A percentile compares a stretch with the other conserved stretches of the same genome.
Evolutionary conservation across 2,888 invertebrate species (phyloP).

Genomic region (Allacma fusca): DNA sequence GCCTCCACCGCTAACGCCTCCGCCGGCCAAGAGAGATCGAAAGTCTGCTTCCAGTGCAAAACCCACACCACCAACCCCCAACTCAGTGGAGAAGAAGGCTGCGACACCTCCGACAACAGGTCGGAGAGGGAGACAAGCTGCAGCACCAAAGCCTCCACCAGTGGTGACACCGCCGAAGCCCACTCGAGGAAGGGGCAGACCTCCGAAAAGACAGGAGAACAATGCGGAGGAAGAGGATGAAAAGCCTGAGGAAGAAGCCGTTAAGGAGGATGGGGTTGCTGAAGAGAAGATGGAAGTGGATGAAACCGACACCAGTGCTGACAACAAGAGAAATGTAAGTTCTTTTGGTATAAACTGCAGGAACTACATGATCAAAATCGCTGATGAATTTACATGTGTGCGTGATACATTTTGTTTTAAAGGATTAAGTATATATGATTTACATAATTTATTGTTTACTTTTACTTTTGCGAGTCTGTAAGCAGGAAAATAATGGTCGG

Average conservation of each 20-base stretch:
- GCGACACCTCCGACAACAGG: slow-evolving; percentile 13
- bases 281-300: slow-evolving; percentile 37
- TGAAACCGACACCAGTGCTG: slow-evolving; percentile 17
- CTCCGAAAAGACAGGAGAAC: slow-evolving; percentile 51
- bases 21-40: slow-evolving; percentile 57
- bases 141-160: slow-evolving; percentile 17
- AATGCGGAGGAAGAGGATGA: slow-evolving; percentile 46
- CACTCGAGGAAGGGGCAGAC: slow-evolving; percentile 44
- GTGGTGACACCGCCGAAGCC: slow-evolving; percentile 41
- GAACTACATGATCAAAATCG: background rate
- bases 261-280: slow-evolving; percentile 40
- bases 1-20: slow-evolving; percentile 56
- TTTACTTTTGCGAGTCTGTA: too few species aligned
- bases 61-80: slow-evolving; percentile 47
- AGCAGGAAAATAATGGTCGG: too few species aligned
- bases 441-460: too few species aligned
- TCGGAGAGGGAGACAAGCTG: slow-evolving; percentile 35
- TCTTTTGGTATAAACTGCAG: too few species aligned
- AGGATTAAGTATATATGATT: too few species aligned
- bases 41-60: slow-evolving; percentile 54
- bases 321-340: slow-evolving; percentile 26
- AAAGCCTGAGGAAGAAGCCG: slow-evolving; percentile 30
- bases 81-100: slow-evolving; percentile 7
- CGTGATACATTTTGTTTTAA: background rate
- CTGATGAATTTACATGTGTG: background rate